Conservation (phyloP, 2,797 vertebrate species). For the Bucorvus abyssinicus region DNA sequence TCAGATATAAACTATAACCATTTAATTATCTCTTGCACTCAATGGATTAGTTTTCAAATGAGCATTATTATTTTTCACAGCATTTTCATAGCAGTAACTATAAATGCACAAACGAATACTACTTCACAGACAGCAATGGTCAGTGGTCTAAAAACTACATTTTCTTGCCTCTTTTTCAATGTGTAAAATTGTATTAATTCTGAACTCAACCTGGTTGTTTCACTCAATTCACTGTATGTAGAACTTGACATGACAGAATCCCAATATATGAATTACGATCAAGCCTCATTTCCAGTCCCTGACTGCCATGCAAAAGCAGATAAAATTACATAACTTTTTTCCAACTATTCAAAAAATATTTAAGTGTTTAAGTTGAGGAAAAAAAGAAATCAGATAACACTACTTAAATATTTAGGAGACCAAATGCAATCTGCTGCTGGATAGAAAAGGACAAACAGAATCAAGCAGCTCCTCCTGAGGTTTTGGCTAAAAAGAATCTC, state of each 20-base stretch:
- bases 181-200: neutral
- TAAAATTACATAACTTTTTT: neutral
- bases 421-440: neutral
- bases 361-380: neutral
- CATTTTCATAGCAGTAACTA: neutral
- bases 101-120: neutral
- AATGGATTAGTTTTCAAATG: neutral
- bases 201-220: neutral
- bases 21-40: neutral
- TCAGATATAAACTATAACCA: neutral
- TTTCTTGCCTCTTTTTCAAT: neutral
- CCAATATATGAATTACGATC: neutral
- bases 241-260: neutral
- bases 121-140: neutral
- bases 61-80: neutral
- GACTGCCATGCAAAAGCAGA: neutral
- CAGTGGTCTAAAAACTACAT: neutral
- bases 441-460: neutral
- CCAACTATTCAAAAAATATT: neutral
- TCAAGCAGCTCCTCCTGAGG: neutral
- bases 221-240: neutral
- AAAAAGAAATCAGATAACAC: neutral
- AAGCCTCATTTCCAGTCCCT: neutral
- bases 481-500: neutral
- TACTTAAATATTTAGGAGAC: neutral